A percentile compares a stretch with the other conserved stretches of the same genome.
phyloP scores from a whole-genome alignment of 2,888 invertebrate species.

The Buathra laborator region DNA sequence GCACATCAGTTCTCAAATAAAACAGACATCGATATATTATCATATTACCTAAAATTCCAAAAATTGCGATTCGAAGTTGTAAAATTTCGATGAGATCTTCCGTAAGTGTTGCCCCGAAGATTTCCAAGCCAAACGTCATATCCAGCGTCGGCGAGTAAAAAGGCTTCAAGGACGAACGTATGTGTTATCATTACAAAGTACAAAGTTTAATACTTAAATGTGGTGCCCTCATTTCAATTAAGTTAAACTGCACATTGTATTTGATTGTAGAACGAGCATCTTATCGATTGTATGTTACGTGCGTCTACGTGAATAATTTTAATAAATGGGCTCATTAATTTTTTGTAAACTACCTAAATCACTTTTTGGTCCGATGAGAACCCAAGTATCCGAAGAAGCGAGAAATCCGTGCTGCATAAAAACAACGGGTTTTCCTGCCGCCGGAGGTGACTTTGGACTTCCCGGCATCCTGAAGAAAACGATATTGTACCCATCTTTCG shows the following conservation, averaged over 20 bases:
- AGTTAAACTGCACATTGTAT: too few relatives aligned
- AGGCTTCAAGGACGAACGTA: slow-evolving; percentile 83
- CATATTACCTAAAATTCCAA: slow-evolving; percentile 87
- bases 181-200: neutral
- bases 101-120: slow-evolving; percentile 86
- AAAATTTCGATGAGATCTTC: slow-evolving; percentile 84
- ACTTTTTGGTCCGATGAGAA: slow-evolving; percentile 76
- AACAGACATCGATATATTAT: too few relatives aligned
- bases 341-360: slow-evolving; percentile 77
- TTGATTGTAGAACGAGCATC: too few relatives aligned
- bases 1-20: too few relatives aligned
- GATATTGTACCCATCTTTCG: slow-evolving; percentile 79
- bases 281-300: too few relatives aligned
- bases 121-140: slow-evolving; percentile 79
- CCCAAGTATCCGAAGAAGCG: slow-evolving; percentile 80
- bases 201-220: too few relatives aligned
- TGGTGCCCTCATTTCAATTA: too few relatives aligned
- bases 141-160: slow-evolving; percentile 87
- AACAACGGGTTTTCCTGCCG: slow-evolving; percentile 73
- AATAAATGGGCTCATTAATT: neutral
- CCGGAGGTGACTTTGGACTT: slow-evolving; percentile 72
- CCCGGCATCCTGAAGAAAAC: slow-evolving; percentile 78
- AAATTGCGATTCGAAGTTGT: slow-evolving; percentile 83
- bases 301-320: neutral
- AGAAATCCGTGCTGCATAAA: slow-evolving; percentile 78